These are phyloP conservation scores for Porites cylindrica DNA, from an alignment of 92 coral and sea anemone species.

Conservation along the genomic window DNA sequence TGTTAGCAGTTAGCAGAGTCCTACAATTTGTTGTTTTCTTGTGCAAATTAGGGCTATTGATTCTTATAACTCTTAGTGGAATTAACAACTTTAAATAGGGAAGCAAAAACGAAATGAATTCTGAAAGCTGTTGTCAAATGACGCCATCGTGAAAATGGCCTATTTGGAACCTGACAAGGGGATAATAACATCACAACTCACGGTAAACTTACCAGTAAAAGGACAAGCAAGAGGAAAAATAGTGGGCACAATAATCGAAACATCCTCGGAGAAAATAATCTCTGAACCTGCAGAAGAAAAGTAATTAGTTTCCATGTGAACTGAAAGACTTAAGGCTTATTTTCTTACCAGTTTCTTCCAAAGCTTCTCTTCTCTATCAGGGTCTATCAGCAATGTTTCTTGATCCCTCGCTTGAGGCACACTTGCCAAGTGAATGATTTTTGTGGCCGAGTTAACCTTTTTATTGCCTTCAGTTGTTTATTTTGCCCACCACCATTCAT, in stretches of 20 bases:
- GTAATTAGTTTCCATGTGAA: background rate
- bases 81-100: too few species aligned
- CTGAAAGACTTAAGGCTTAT: background rate
- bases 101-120: too few species aligned
- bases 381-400: background rate
- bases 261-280: background rate
- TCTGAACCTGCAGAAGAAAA: background rate
- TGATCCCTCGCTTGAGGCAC: background rate
- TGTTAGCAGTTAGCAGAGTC: too few species aligned
- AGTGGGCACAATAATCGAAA: background rate
- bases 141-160: too few species aligned
- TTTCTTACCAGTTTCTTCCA: background rate
- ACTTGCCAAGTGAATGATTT: background rate
- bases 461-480: background rate
- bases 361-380: background rate
- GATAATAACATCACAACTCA: too few species aligned
- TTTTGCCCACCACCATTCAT: background rate
- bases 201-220: too few species aligned
- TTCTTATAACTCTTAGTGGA: too few species aligned
- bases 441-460: background rate
- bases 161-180: too few species aligned
- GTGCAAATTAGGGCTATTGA: too few species aligned
- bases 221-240: background rate
- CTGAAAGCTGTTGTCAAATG: too few species aligned
- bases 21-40: too few species aligned